Base-by-base conservation (phyloP, 2,797 vertebrate genomes). In the Allobates femoralis region DNA sequence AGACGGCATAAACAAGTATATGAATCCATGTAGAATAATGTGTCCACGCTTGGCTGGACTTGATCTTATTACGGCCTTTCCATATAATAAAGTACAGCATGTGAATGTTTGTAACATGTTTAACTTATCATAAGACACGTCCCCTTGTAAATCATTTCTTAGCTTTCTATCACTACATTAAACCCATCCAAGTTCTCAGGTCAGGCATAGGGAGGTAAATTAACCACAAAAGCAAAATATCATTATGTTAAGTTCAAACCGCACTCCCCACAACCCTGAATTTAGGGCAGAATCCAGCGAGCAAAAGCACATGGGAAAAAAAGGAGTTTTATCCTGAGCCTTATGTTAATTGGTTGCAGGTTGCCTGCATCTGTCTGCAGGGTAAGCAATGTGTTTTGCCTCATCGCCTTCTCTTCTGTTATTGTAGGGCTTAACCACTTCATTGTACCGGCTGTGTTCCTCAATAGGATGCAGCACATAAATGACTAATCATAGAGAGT, bases 291-390 rank as follows among this genome's bases (percentile, higher is more conserved):
- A 75, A 79, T 84, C 75, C 81, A 87, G 34, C 84, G 75, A 84
- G 55, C 86, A 84, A 74, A 51, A 34, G 76, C 75, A 80, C 81
- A 80, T 51, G 82, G 78, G 75, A 87, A 77, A 58, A 55, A 58
- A 69, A 6, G 23, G 56, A 19, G 62, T 84, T 79, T 78, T 64
- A 80, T 79, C 86, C 60, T 58, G 53, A 84, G 53, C 58, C 41
- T 60, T 81, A 34, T 60, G 80, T 81, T 88, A 88, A 87, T 87
- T 87, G 86, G 55, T 87, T 87, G 67, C 82, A 88, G 82, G 79
- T 85, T 75, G 55, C 76, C 82, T 73, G 66, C 76, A 80, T 84
- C 69, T 87, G 79, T 83, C 80, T 84, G 53, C 62, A 84, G 56
- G 67, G 58, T 60, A 80, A 81, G 78, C 85, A 81, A 83, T 86